Base-by-base conservation (phyloP, 2,113 vertebrate genomes). In the Chascanopsetta lugubris region DNA sequence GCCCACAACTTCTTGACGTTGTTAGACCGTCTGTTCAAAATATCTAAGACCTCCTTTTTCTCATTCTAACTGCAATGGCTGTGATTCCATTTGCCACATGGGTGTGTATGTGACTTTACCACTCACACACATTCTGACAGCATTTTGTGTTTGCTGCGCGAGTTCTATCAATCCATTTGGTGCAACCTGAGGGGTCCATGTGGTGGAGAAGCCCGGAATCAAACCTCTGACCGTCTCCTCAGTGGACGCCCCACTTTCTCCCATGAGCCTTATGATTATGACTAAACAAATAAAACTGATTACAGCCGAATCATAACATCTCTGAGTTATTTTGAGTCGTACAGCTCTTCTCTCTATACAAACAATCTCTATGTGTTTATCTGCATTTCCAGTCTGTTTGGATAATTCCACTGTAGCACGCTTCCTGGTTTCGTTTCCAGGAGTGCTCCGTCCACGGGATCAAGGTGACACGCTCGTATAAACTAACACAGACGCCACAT, bases 401-500 rank as follows among this genome's bases (percentile, higher is more conserved):
- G 27, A 29, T 21, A 12, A 32, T 22, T 21, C 20, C 12, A 13
- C n/a, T 46, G 17, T 8, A 13, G 2, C 21, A 57, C 21, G 10
- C 38, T 29, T 8, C 17, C 21, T 26, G 46, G 20, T 38, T 63
- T 63, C 0, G 9, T 72, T 58, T 57, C 4, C 46, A 38, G 38
- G 38, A 13, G 48, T 1, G 8, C 17, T 15, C n/a, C 20, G 30
- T 40, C 21, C 27, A n/a, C 34, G 27, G 38, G 48, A 43, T 43
- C 21, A 26, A 32, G 8, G 25, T 42, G 47, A 36, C 59, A 36
- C 2, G 5, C 46, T 22, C 2, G 21, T 60, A 51, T 65, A 65
- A 73, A 59, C 55, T 45, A 58, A 68, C 49, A 61, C 32, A 46
- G 51, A 34, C 30, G 36, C 34, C 13, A 45, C 25, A 34, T n/a